These are phyloP conservation scores for Trididemnum nubilum DNA, from an alignment of 23 tunicate species.

Conservation along the genomic window DNA sequence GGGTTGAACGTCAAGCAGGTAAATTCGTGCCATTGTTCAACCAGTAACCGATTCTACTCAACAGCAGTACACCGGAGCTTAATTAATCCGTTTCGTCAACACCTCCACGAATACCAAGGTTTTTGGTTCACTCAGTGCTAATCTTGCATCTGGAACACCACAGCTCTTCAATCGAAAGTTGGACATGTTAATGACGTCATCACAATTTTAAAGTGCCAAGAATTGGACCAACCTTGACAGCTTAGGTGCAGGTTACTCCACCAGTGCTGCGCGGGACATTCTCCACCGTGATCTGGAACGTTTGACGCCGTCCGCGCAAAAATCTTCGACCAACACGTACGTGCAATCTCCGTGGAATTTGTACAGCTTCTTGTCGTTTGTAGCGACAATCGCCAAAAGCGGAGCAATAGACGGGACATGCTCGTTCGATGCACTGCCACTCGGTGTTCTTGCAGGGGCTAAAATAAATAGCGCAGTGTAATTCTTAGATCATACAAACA, in stretches of 20 bases:
- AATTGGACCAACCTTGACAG: constrained; percentile 92
- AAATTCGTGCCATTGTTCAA: too few relatives aligned
- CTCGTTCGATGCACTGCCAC: constrained; percentile 78
- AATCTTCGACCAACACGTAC: constrained; percentile 84
- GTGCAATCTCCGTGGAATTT: constrained; percentile 97
- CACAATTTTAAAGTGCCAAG: too few relatives aligned
- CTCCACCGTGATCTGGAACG: constrained; percentile 87
- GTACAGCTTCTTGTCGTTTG: constrained; percentile 58
- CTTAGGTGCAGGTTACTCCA: constrained; percentile 93
- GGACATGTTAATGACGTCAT: too few relatives aligned
- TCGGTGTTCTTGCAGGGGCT: constrained; percentile 76
- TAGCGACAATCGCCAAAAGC: constrained; percentile 96
- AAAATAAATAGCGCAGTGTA: neutral
- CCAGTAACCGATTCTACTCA: too few relatives aligned
- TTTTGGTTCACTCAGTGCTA: too few relatives aligned
- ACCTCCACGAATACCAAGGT: too few relatives aligned
- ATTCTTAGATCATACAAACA: neutral
- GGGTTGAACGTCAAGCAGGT: too few relatives aligned
- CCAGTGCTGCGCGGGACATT: constrained; percentile 99
- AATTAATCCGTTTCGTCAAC: too few relatives aligned
- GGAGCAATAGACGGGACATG: constrained; percentile 78
- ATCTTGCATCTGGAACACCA: too few relatives aligned
- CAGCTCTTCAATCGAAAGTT: too few relatives aligned
- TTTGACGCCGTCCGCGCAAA: constrained; percentile 72
- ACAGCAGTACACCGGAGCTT: too few relatives aligned